A percentile compares a stretch with the other conserved stretches of the same genome.
Conservation (phyloP, 1,140 invertebrate genomes). For the Parapsyche elsis region DNA sequence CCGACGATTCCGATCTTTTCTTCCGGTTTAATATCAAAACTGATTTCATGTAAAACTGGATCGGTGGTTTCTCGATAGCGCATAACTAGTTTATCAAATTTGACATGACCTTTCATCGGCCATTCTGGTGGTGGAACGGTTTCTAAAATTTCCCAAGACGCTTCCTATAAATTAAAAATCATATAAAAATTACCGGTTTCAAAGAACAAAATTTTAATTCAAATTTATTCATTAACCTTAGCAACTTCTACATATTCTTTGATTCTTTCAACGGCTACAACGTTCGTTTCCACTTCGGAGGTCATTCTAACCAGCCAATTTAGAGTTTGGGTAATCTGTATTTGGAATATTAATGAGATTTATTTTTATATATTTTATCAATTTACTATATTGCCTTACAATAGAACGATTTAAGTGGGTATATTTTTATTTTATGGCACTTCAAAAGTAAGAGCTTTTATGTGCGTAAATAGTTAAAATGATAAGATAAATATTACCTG, state of each 20-base stretch:
- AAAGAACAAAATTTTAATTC: too few species aligned
- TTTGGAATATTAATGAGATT: not conserved
- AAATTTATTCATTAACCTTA: conserved; percentile 62
- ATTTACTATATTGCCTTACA: not conserved
- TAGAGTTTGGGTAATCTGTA: conserved; percentile 89
- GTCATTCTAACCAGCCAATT: conserved; percentile 98
- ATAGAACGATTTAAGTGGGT: too few species aligned
- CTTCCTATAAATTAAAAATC: conserved; percentile 69
- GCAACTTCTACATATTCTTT: conserved; percentile 93
- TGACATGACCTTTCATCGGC: conserved; percentile 80
- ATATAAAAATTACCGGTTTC: not conserved
- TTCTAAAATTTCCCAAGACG: conserved; percentile 75
- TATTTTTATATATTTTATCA: not conserved
- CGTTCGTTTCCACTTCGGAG: conserved; percentile 96
- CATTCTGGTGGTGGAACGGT: conserved; percentile 72
- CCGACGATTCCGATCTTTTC: conserved; percentile 89
- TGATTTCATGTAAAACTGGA: conserved; percentile 80
- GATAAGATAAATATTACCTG: conserved; percentile 73
- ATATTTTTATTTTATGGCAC: too few species aligned
- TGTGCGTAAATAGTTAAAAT: conserved; percentile 18
- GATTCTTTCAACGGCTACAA: conserved; percentile 97
- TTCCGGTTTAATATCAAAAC: conserved; percentile 77
- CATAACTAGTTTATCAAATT: conserved; percentile 82
- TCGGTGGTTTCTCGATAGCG: conserved; percentile 85
- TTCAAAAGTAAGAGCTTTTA: too few species aligned